Percentiles rank a stretch among this genome's conserved stretches.
Evolutionary conservation across 1,140 invertebrate species (phyloP).

Genomic region (Eupristina koningsbergeri): DNA sequence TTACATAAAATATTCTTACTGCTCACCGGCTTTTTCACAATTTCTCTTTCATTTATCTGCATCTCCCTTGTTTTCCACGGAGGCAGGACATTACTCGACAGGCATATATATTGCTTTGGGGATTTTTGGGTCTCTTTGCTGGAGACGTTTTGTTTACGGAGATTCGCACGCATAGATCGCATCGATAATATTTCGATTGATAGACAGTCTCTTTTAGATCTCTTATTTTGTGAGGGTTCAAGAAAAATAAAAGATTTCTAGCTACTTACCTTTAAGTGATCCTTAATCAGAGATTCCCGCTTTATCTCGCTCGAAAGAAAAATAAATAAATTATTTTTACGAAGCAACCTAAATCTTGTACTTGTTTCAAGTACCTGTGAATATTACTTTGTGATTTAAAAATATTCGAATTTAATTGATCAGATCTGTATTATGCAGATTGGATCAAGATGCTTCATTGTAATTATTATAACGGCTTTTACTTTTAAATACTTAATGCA

Average conservation of each 20-base stretch:
- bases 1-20: conserved; percentile 13
- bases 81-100: background rate
- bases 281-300: background rate
- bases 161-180: conserved; percentile 35
- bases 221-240: background rate
- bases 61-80: background rate
- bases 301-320: background rate
- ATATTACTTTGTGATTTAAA: too few species aligned
- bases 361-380: too few species aligned
- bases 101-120: conserved; percentile 9
- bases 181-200: conserved; percentile 20
- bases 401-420: too few species aligned
- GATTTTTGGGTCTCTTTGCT: background rate
- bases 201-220: conserved; percentile 8
- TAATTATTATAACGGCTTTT: too few species aligned
- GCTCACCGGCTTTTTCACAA: background rate
- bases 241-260: conserved; percentile 27
- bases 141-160: background rate
- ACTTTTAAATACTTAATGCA: too few species aligned
- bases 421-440: too few species aligned
- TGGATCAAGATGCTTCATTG: too few species aligned
- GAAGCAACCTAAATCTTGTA: too few species aligned
- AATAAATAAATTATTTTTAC: background rate
- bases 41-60: conserved; percentile 25
- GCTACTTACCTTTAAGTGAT: conserved; percentile 17